phyloP scores from a whole-genome alignment of 2,888 invertebrate species.

The Drosophila hamatofila region DNA sequence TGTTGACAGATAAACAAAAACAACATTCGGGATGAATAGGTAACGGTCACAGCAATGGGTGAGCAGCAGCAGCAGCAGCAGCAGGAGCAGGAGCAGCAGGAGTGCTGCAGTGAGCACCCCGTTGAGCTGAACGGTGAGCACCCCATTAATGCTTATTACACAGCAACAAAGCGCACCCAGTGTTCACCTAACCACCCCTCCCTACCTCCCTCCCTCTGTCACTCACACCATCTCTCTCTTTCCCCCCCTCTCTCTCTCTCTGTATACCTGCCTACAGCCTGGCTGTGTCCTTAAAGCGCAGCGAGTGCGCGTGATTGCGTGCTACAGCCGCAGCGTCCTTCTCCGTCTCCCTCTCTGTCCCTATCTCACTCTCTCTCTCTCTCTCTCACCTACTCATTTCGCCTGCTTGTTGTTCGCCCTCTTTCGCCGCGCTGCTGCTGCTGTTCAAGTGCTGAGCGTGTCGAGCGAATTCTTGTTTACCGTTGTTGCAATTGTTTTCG shows the following conservation, averaged over 20 bases:
- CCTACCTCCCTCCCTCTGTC: neutral
- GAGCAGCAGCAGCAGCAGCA: conserved; percentile 13
- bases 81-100: neutral
- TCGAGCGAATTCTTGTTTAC: conserved; percentile 80
- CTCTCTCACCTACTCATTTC: neutral
- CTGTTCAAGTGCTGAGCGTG: conserved; percentile 74
- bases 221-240: neutral
- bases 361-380: neutral
- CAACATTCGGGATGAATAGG: conserved; percentile 74
- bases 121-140: conserved; percentile 67
- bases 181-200: conserved; percentile 1
- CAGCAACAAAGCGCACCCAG: conserved; percentile 59
- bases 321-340: conserved; percentile 42
- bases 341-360: conserved; percentile 6
- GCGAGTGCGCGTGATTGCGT: conserved; percentile 75
- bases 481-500: conserved; percentile 79
- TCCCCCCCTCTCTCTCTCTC: neutral
- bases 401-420: neutral
- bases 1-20: conserved; percentile 81
- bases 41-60: conserved; percentile 42
- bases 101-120: conserved; percentile 30
- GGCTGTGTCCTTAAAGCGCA: conserved; percentile 37
- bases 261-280: neutral
- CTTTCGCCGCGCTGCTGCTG: conserved; percentile 8
- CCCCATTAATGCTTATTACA: conserved; percentile 79